Evolutionary conservation across 2,888 invertebrate genomes (phyloP).

Genomic region (Eristalinus sepulchralis): DNA sequence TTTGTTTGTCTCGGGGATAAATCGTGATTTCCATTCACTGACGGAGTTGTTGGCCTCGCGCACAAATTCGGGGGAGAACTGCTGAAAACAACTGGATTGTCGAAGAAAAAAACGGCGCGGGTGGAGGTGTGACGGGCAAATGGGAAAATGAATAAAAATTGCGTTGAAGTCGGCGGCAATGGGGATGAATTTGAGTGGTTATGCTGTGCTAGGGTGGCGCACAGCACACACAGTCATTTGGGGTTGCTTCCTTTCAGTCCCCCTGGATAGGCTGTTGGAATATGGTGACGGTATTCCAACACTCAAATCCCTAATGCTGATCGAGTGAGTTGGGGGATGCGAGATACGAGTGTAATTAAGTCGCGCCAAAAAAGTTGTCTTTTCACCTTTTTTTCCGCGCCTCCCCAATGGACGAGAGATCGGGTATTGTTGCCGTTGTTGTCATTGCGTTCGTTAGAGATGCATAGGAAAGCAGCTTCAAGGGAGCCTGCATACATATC

Average conservation of each 20-base stretch:
- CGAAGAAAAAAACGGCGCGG: not conserved
- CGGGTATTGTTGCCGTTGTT: not conserved
- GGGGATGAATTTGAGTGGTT: not conserved
- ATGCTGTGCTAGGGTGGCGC: not conserved
- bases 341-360: not conserved
- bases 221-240: not conserved
- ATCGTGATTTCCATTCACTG: not conserved
- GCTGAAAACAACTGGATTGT: not conserved
- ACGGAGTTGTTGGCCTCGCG: not conserved
- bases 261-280: not conserved
- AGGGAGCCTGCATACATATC: not conserved
- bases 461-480: not conserved
- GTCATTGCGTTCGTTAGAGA: not conserved
- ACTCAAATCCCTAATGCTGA: not conserved
- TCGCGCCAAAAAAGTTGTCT: not conserved
- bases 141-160: not conserved
- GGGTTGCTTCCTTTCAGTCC: not conserved
- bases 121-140: not conserved
- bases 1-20: not conserved
- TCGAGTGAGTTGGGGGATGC: not conserved
- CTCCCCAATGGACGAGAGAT: not conserved
- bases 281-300: not conserved
- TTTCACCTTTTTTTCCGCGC: not conserved
- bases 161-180: not conserved
- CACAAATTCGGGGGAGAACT: not conserved